Conservation (phyloP, 1,140 invertebrate species). For the Ectropis grisescens region DNA sequence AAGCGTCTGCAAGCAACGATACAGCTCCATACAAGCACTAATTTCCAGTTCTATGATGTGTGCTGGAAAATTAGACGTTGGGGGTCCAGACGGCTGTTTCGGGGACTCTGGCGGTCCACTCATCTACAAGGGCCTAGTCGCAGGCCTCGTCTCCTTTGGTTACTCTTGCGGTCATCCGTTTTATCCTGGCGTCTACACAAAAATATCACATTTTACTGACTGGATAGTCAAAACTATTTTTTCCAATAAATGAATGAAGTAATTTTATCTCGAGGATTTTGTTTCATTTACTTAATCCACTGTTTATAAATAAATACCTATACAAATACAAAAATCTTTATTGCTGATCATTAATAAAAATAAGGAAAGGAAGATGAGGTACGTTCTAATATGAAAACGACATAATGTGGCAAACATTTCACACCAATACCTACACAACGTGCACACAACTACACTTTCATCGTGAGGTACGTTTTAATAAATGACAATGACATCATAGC, state of each 20-base stretch:
- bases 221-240: conserved; percentile 58
- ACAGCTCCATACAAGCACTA: conserved; percentile 36
- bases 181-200: conserved; percentile 77
- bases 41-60: conserved; percentile 80
- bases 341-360: too few relatives aligned
- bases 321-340: too few relatives aligned
- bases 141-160: conserved; percentile 74
- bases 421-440: too few relatives aligned
- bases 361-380: too few relatives aligned
- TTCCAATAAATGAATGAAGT: conserved; percentile 29
- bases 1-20: conserved; percentile 29
- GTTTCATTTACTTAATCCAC: neutral
- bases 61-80: conserved; percentile 70
- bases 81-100: conserved; percentile 61
- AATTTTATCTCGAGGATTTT: conserved; percentile 2
- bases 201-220: conserved; percentile 61
- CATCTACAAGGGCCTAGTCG: conserved; percentile 52
- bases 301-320: too few relatives aligned
- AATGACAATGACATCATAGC: too few relatives aligned
- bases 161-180: conserved; percentile 69
- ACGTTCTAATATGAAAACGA: too few relatives aligned
- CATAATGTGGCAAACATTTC: too few relatives aligned
- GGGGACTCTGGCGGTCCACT: conserved; percentile 74
- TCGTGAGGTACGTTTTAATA: too few relatives aligned
- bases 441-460: too few relatives aligned